Conservation (phyloP, 2,797 vertebrate species). For the Eulemur albifrons region DNA sequence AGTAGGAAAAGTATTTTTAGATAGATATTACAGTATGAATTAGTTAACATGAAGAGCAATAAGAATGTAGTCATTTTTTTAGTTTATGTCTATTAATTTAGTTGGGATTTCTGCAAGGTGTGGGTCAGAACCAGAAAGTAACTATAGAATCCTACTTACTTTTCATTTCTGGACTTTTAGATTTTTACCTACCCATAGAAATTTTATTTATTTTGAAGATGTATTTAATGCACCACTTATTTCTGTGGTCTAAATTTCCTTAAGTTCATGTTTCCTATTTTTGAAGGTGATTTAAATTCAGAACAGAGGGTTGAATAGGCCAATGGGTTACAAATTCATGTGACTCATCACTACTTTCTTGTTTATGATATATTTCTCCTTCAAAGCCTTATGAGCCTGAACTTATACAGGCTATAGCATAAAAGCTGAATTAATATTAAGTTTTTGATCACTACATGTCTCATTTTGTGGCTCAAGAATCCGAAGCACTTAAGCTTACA, state of each 20-base stretch:
- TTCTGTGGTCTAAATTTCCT: neutral
- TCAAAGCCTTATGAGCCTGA: neutral
- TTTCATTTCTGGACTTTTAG: neutral
- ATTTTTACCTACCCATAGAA: neutral
- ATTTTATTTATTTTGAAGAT: neutral
- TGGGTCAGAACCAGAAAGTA: neutral
- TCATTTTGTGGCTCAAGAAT: slow-evolving; percentile 64
- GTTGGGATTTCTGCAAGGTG: neutral
- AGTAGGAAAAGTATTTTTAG: neutral
- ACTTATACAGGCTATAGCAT: neutral
- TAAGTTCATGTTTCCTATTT: neutral
- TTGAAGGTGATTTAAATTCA: slow-evolving; percentile 48
- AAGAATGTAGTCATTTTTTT: neutral
- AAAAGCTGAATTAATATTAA: slow-evolving; percentile 33
- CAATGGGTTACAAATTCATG: neutral
- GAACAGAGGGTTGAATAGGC: neutral
- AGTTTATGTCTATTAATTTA: neutral
- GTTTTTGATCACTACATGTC: slow-evolving; percentile 21
- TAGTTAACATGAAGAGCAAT: neutral
- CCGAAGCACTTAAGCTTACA: neutral
- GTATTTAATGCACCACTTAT: neutral
- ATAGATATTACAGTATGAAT: neutral
- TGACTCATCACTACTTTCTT: neutral
- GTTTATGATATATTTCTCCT: neutral
- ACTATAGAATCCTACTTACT: neutral